Evolutionary conservation across 2,113 vertebrate species (phyloP).

Genomic region (Anas platyrhynchos): DNA sequence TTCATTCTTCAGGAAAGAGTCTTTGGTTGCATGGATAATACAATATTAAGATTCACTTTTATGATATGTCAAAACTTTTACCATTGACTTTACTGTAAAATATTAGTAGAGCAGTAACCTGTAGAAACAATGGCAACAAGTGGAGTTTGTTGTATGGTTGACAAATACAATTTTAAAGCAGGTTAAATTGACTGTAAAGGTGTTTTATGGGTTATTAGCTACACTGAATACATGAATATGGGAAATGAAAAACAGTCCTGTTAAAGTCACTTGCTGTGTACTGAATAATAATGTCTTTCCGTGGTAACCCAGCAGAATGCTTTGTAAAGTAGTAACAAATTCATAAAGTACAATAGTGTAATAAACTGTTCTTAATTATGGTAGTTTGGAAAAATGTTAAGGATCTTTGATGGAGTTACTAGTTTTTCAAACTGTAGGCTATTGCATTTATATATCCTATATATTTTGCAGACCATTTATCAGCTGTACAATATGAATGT

Average conservation of each 20-base stretch:
- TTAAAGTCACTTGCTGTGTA: neutral
- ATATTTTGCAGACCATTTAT: neutral
- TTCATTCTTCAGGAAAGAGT: neutral
- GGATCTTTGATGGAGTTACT: neutral
- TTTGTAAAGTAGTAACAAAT: neutral
- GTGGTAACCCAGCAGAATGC: neutral
- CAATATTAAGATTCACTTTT: neutral
- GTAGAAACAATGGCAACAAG: neutral
- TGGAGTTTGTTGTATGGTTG: neutral
- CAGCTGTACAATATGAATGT: neutral
- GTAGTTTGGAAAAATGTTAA: neutral
- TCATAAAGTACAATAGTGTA: neutral
- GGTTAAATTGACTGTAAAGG: neutral
- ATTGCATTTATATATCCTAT: neutral
- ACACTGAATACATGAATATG: neutral
- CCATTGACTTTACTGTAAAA: neutral
- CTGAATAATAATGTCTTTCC: slow-evolving; percentile 25
- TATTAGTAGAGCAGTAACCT: neutral
- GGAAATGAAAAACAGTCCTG: neutral
- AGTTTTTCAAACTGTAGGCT: neutral
- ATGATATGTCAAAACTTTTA: neutral
- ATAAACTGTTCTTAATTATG: neutral
- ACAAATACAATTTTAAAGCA: neutral
- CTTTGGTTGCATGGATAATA: neutral
- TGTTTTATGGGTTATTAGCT: neutral